Evolutionary conservation across 1,140 invertebrate genomes (phyloP).

Genomic region (Bactericera cockerelli): DNA sequence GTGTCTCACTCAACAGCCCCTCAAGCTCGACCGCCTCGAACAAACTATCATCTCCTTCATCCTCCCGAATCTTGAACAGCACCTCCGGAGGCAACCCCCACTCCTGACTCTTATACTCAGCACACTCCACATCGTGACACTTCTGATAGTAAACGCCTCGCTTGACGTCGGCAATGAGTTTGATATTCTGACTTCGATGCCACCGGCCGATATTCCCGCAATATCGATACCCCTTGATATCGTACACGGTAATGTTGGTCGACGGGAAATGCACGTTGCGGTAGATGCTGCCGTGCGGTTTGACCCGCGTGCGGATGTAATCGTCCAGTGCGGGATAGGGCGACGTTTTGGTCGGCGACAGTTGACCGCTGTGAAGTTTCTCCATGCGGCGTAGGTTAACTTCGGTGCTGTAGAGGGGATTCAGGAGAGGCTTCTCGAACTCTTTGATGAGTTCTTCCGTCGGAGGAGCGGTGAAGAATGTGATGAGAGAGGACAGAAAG

Average conservation of each 20-base stretch:
- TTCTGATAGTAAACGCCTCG: conserved; percentile 42
- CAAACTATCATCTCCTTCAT: not conserved
- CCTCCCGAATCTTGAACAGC: conserved; percentile 12
- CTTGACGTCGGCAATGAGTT: conserved; percentile 40
- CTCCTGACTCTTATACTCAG: conserved; percentile 29
- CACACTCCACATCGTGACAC: conserved; percentile 49
- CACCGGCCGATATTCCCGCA: conserved; percentile 44
- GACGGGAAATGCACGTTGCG: conserved; percentile 33
- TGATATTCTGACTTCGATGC: conserved; percentile 51
- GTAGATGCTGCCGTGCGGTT: conserved; percentile 36
- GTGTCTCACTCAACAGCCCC: no score
- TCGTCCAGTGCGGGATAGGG: conserved; percentile 40
- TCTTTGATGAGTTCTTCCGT: conserved; percentile 26
- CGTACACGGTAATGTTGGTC: conserved; percentile 36
- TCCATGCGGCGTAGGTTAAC: not conserved
- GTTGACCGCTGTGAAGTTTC: not conserved
- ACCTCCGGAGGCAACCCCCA: conserved; percentile 19
- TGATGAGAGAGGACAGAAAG: conserved; percentile 41
- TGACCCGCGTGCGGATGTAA: conserved; percentile 33
- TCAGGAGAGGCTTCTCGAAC: not conserved
- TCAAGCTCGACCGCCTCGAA: no score
- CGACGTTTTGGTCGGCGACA: conserved; percentile 24
- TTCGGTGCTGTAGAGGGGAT: not conserved
- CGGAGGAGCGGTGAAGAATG: conserved; percentile 29
- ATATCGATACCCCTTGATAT: conserved; percentile 40